A percentile compares a stretch with the other conserved stretches of the same genome.
These are phyloP conservation scores for Zoroaster sp. DNA, from an alignment of 53 echinoderm and acorn worm species.

Conservation along the genomic window DNA sequence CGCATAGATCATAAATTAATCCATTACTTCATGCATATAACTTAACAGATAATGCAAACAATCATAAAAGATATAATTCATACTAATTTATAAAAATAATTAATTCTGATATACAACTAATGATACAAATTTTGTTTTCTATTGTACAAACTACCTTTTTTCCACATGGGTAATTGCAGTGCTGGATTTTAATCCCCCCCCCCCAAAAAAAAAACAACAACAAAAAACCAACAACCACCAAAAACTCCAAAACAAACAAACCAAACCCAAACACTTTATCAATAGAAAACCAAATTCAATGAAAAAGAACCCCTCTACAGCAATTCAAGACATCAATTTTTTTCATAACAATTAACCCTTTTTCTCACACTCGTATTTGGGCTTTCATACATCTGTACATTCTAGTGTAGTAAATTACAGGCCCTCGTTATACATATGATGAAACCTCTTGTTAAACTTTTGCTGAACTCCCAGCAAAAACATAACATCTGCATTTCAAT, in stretches of 20 bases:
- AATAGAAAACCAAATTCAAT: background rate
- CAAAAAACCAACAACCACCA: background rate
- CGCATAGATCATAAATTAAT: background rate
- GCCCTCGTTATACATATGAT: background rate
- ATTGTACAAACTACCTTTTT: background rate
- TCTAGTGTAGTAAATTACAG: background rate
- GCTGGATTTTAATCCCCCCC: no score
- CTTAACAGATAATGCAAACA: background rate
- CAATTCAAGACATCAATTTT: no score
- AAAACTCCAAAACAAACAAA: background rate
- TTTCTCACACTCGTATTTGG: background rate
- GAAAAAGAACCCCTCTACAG: no score
- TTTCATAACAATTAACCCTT: no score
- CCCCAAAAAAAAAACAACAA: background rate
- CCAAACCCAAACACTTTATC: background rate
- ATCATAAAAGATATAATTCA: background rate
- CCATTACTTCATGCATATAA: background rate
- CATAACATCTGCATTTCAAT: background rate
- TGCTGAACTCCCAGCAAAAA: constrained; percentile 8
- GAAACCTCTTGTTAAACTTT: background rate
- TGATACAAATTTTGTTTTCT: background rate
- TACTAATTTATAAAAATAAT: background rate
- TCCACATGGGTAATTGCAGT: no score
- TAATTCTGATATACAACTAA: background rate
- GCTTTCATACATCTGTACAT: background rate